Conservation (phyloP, 2,888 invertebrate genomes). For the Pachycephus smyrnensis region DNA sequence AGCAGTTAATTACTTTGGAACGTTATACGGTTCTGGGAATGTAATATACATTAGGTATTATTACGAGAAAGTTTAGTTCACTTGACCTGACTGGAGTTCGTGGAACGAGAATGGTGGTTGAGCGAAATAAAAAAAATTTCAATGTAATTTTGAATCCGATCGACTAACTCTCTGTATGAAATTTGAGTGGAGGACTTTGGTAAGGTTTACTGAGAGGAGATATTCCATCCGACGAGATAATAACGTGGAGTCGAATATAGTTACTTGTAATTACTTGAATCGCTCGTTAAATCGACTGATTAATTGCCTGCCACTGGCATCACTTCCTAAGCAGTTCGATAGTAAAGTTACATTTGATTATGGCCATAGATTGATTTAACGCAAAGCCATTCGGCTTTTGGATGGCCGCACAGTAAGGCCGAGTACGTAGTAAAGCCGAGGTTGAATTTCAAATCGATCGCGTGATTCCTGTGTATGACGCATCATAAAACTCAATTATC, state of each 20-base stretch:
- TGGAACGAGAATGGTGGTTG: not conserved
- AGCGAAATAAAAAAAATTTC: not conserved
- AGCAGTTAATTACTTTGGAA: not conserved
- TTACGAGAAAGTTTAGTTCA: not conserved
- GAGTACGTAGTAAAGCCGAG: not conserved
- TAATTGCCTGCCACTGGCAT: not conserved
- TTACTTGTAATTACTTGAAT: not conserved
- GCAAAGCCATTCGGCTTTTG: not conserved
- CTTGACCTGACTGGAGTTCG: no score
- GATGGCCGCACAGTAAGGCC: not conserved
- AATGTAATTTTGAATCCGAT: not conserved
- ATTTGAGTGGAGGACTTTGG: not conserved
- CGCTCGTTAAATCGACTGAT: not conserved
- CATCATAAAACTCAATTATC: conserved; percentile 8
- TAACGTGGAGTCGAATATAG: not conserved
- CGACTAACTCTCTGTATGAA: not conserved
- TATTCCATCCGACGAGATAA: not conserved
- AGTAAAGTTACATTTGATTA: not conserved
- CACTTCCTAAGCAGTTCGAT: not conserved
- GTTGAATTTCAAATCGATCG: conserved; percentile 1
- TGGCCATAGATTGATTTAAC: not conserved
- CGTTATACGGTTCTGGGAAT: not conserved
- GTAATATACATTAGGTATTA: not conserved
- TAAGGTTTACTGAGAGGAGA: not conserved
- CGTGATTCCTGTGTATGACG: not conserved